Evolutionary conservation across 2,113 vertebrate species (phyloP).

Genomic region (Calypte anna): DNA sequence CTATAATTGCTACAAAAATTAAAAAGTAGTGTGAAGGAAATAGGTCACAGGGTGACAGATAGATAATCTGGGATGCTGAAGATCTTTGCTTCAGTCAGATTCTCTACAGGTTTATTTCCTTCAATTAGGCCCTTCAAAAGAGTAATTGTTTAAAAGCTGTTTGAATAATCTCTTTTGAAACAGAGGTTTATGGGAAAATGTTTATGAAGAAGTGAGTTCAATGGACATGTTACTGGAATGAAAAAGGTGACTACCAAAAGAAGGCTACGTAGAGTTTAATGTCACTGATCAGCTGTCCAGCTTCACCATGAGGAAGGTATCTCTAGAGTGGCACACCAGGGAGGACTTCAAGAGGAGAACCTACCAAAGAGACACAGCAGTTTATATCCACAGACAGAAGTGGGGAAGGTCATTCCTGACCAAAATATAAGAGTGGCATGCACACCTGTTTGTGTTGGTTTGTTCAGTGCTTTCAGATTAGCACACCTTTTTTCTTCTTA

Average conservation of each 20-base stretch:
- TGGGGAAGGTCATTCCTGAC: not conserved
- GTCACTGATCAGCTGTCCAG: slow-evolving; percentile 27
- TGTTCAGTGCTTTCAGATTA: not conserved
- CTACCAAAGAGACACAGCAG: not conserved
- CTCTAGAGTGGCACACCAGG: not conserved
- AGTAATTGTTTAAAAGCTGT: slow-evolving; percentile 80
- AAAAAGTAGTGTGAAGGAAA: slow-evolving; percentile 83
- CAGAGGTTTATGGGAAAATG: slow-evolving; percentile 50
- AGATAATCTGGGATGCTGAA: slow-evolving; percentile 86
- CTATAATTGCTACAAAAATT: slow-evolving; percentile 88
- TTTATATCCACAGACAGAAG: not conserved
- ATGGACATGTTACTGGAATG: slow-evolving; percentile 66
- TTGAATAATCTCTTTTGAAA: slow-evolving; percentile 74
- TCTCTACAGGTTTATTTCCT: slow-evolving; percentile 79
- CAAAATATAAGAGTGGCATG: not conserved
- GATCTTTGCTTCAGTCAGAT: slow-evolving; percentile 79
- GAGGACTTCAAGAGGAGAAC: not conserved
- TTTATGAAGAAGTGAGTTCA: slow-evolving; percentile 70
- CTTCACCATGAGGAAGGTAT: not conserved
- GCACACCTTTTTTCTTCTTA: rapidly evolving
- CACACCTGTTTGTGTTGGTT: not conserved
- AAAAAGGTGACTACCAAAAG: slow-evolving; percentile 70
- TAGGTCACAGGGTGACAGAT: slow-evolving; percentile 82
- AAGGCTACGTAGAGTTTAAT: slow-evolving; percentile 44
- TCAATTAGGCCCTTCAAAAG: slow-evolving; percentile 76